Evolutionary conservation across 2,797 vertebrate species (phyloP).

Genomic region (Onychomys torridus): DNA sequence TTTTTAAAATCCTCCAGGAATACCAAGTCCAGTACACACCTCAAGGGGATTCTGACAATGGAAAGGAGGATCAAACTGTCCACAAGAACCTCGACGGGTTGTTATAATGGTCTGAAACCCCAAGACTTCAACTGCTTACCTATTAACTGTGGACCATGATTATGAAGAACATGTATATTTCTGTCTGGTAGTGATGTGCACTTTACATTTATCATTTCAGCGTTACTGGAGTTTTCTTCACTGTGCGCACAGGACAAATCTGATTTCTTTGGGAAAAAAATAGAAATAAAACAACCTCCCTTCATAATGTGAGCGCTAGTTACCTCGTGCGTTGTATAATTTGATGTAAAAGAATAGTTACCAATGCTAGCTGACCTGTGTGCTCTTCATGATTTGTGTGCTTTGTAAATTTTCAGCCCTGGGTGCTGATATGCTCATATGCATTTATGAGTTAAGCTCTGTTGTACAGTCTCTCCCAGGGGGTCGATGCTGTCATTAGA

Average conservation of each 20-base stretch:
- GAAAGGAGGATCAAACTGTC: slow-evolving; percentile 91
- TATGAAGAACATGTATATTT: slow-evolving; percentile 89
- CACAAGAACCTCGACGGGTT: slow-evolving; percentile 98
- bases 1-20: slow-evolving; percentile 97
- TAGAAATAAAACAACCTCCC: slow-evolving; percentile 86
- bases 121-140: slow-evolving; percentile 84
- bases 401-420: slow-evolving; percentile 83
- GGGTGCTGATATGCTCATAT: slow-evolving; percentile 80
- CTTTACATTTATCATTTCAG: slow-evolving; percentile 89
- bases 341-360: slow-evolving; percentile 85
- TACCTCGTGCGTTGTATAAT: slow-evolving; percentile 88
- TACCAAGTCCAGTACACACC: slow-evolving; percentile 96
- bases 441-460: slow-evolving; percentile 78
- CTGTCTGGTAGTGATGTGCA: slow-evolving; percentile 88
- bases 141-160: slow-evolving; percentile 87
- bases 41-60: slow-evolving; percentile 85
- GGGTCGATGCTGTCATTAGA: slow-evolving; percentile 80
- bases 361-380: slow-evolving; percentile 85
- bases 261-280: slow-evolving; percentile 85
- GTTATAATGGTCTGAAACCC: slow-evolving; percentile 88
- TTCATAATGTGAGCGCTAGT: slow-evolving; percentile 90
- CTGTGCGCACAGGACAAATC: slow-evolving; percentile 88
- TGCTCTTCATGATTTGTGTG: slow-evolving; percentile 74
- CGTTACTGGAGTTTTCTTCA: slow-evolving; percentile 88
- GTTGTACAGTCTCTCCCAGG: slow-evolving; percentile 78